phyloP scores from a whole-genome alignment of 2,888 invertebrate species.

The Cryptophagus acutangulus region DNA sequence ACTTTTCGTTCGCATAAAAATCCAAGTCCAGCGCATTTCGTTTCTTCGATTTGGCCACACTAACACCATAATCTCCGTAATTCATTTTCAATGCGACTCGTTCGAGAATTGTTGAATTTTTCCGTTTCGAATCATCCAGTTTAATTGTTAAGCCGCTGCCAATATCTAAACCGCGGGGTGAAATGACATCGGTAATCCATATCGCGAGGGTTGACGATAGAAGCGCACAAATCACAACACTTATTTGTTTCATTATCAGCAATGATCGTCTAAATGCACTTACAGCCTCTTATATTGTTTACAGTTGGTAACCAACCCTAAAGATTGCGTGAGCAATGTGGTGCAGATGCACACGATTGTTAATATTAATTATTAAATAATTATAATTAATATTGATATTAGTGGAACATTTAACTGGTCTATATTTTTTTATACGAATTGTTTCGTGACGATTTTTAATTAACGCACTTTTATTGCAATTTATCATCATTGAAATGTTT shows the following conservation, averaged over 20 bases:
- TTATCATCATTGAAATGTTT: no score
- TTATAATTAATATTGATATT: neutral
- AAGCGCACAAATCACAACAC: conserved; percentile 23
- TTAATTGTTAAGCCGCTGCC: conserved; percentile 35
- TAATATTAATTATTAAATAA: no score
- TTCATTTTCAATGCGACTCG: conserved; percentile 54
- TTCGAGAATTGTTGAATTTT: conserved; percentile 47
- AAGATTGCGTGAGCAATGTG: conserved; percentile 33
- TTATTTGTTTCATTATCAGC: conserved; percentile 32
- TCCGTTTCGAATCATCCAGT: conserved; percentile 31
- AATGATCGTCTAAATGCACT: conserved; percentile 28
- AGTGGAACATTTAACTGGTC: neutral
- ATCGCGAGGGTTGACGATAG: conserved; percentile 15
- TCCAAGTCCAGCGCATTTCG: conserved; percentile 47
- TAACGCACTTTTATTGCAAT: no score
- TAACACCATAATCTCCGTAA: conserved; percentile 53
- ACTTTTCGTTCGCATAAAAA: conserved; percentile 19
- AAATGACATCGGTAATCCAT: conserved; percentile 35
- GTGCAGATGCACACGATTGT: no score
- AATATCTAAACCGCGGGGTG: conserved; percentile 33
- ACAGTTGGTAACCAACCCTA: conserved; percentile 43
- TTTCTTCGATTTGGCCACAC: conserved; percentile 49
- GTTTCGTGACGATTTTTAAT: neutral
- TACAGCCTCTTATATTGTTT: conserved; percentile 39
- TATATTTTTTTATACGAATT: neutral